These are phyloP conservation scores for Oryzias dopingdopingensis DNA, from an alignment of 2,797 vertebrate genomes.

Conservation along the genomic window DNA sequence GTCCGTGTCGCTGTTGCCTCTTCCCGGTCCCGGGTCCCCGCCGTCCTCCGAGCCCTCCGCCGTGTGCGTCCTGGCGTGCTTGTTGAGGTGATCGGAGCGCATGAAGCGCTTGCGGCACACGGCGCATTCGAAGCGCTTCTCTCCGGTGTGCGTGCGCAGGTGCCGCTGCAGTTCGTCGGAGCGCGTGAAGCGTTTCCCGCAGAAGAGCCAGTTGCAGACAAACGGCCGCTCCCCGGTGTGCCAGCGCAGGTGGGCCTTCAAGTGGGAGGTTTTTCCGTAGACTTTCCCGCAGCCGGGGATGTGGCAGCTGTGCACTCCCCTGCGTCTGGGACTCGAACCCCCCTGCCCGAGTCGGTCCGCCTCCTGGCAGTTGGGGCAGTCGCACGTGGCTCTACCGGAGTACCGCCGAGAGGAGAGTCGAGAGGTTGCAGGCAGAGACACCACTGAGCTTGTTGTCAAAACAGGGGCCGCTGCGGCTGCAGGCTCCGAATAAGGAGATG, in stretches of 20 bases:
- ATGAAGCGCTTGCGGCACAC: conserved; percentile 91
- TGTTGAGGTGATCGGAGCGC: conserved; percentile 93
- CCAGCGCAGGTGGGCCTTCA: conserved; percentile 93
- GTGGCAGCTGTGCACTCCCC: conserved; percentile 89
- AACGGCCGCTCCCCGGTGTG: conserved; percentile 91
- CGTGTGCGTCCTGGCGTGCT: conserved; percentile 89
- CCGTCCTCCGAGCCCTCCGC: conserved; percentile 71
- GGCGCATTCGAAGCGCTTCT: conserved; percentile 89
- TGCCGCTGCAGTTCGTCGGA: conserved; percentile 94
- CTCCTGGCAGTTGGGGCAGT: conserved; percentile 91
- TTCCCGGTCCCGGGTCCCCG: conserved; percentile 68
- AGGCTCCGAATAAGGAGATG: conserved; percentile 82
- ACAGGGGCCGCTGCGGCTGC: conserved; percentile 61
- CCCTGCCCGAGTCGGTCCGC: conserved; percentile 85
- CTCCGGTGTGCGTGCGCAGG: conserved; percentile 91
- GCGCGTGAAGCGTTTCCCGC: conserved; percentile 92
- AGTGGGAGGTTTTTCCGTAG: conserved; percentile 90
- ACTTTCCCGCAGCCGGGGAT: conserved; percentile 91
- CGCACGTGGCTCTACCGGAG: conserved; percentile 86
- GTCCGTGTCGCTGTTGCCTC: conserved; percentile 89
- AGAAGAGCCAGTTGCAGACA: conserved; percentile 93
- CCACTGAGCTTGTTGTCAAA: conserved; percentile 69
- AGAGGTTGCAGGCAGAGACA: conserved; percentile 69
- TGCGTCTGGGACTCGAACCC: conserved; percentile 82
- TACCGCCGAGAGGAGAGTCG: conserved; percentile 80